Conservation (phyloP, 2,888 invertebrate species). For the Patella caerulea region DNA sequence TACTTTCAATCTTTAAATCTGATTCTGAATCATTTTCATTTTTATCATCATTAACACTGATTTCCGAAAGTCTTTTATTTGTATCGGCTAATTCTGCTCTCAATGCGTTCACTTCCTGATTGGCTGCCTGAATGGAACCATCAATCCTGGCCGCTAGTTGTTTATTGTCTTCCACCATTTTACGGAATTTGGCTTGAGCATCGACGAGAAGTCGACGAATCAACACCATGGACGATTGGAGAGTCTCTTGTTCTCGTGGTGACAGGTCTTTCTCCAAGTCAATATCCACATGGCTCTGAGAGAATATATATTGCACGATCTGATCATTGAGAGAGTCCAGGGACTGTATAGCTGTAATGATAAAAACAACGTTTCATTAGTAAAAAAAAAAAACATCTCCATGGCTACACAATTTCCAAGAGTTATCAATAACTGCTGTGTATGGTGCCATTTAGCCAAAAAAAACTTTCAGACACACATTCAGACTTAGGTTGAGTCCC, state of each 20-base stretch:
- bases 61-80: conserved; percentile 71
- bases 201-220: conserved; percentile 89
- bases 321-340: conserved; percentile 73
- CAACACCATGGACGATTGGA: conserved; percentile 86
- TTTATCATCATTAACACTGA: conserved; percentile 34
- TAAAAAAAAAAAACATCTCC: no score
- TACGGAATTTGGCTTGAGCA: conserved; percentile 86
- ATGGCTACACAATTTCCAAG: no score
- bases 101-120: conserved; percentile 76
- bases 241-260: conserved; percentile 74
- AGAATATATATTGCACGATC: conserved; percentile 72
- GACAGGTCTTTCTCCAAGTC: conserved; percentile 52
- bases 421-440: no score
- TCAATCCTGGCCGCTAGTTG: conserved; percentile 74
- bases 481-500: no score
- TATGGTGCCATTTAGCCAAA: no score
- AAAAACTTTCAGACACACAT: no score
- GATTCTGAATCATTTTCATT: conserved; percentile 15
- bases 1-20: conserved; percentile 14
- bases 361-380: conserved; percentile 23
- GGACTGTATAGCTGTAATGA: conserved; percentile 72
- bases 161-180: conserved; percentile 89
- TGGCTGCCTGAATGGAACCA: conserved; percentile 64
- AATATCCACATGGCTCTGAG: conserved; percentile 54
- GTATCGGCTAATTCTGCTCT: conserved; percentile 76